Percentiles rank a stretch among this genome's conserved stretches.
These are phyloP conservation scores for Drosophila ambigua DNA, from an alignment of 1,140 invertebrate species.

Conservation along the genomic window DNA sequence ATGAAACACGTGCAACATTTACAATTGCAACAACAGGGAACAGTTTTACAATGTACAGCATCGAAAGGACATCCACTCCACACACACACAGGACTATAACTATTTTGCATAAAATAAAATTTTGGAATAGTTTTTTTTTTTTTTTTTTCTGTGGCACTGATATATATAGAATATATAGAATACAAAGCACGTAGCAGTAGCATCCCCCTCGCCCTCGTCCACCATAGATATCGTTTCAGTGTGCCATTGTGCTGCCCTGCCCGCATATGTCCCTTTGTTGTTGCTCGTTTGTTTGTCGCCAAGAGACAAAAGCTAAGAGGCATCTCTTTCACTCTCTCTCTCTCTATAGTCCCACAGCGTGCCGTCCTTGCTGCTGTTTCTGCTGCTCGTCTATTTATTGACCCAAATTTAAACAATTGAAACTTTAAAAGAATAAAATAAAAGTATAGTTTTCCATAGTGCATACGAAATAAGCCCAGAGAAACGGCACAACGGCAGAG, in stretches of 20 bases:
- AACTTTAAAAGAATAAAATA: slow-evolving; percentile 55
- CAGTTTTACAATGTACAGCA: slow-evolving; percentile 53
- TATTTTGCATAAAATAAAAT: slow-evolving; percentile 80
- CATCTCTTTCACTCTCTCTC: slow-evolving; percentile 40
- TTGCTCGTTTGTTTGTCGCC: slow-evolving; percentile 66
- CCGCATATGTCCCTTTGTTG: slow-evolving; percentile 52
- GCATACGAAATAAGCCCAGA: slow-evolving; percentile 42
- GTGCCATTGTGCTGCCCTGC: slow-evolving; percentile 58
- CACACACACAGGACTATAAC: slow-evolving; percentile 68
- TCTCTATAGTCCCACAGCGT: background rate
- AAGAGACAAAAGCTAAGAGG: slow-evolving; percentile 51
- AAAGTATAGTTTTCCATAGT: slow-evolving; percentile 39
- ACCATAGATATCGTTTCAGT: slow-evolving; percentile 9
- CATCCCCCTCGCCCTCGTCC: background rate
- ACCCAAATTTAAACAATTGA: slow-evolving; percentile 71
- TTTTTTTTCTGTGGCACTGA: slow-evolving; percentile 30
- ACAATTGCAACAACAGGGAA: slow-evolving; percentile 42
- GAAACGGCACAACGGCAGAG: background rate
- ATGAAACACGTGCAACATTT: slow-evolving; percentile 26
- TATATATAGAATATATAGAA: slow-evolving; percentile 58
- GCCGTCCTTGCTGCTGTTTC: background rate
- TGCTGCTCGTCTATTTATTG: slow-evolving; percentile 42
- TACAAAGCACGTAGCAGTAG: slow-evolving; percentile 61
- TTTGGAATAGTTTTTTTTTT: slow-evolving; percentile 25
- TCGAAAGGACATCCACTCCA: slow-evolving; percentile 18